Evolutionary conservation across 2,797 vertebrate species (phyloP).

Genomic region (Nannoperca australis): DNA sequence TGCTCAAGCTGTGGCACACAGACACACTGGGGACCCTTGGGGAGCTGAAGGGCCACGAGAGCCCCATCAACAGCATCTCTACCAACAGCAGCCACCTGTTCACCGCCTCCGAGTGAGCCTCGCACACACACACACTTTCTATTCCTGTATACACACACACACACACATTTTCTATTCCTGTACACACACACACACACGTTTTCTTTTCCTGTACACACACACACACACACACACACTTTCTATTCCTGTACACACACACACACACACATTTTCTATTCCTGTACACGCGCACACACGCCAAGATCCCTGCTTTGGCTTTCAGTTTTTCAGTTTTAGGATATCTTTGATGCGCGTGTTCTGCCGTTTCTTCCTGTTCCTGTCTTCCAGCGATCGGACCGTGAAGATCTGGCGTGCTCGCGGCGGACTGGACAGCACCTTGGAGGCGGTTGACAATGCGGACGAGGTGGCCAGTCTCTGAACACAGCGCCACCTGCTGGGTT

Average conservation of each 20-base stretch:
- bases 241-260: too few relatives aligned
- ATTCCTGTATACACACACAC: too few relatives aligned
- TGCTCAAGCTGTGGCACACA: slow-evolving; percentile 94
- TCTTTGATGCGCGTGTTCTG: too few relatives aligned
- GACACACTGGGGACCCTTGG: slow-evolving; percentile 89
- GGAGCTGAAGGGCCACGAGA: slow-evolving; percentile 95
- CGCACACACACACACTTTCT: background rate
- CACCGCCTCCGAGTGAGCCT: slow-evolving; percentile 96
- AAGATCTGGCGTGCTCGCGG: slow-evolving; percentile 95
- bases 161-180: too few relatives aligned
- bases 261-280: too few relatives aligned
- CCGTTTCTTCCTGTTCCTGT: slow-evolving; percentile 8
- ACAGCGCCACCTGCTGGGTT: slow-evolving; percentile 19
- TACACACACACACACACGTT: too few relatives aligned
- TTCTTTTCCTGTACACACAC: too few relatives aligned
- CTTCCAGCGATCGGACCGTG: slow-evolving; percentile 93
- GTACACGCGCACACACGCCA: too few relatives aligned
- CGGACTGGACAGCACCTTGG: slow-evolving; percentile 83
- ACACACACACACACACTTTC: too few relatives aligned
- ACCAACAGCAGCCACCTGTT: slow-evolving; percentile 94
- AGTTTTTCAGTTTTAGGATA: too few relatives aligned
- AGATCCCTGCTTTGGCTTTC: too few relatives aligned
- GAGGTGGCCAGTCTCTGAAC: slow-evolving; percentile 81
- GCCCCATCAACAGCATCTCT: slow-evolving; percentile 95
- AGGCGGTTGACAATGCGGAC: slow-evolving; percentile 72